These are phyloP conservation scores for Drosophila putrida DNA, from an alignment of 2,888 invertebrate genomes.

Conservation along the genomic window DNA sequence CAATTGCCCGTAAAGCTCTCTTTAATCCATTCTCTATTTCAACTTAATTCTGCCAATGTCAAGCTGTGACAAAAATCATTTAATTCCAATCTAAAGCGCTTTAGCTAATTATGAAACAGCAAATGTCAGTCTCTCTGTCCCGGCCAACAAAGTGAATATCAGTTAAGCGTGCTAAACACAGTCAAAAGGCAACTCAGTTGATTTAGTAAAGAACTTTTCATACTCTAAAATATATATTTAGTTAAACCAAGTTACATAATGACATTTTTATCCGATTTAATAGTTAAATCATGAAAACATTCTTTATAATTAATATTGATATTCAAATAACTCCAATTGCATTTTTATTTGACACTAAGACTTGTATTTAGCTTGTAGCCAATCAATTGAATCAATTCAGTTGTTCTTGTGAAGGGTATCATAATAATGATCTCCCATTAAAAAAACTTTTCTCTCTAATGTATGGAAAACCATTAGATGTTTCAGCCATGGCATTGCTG, in stretches of 20 bases:
- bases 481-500: conserved; percentile 52
- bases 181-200: not conserved
- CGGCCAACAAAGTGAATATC: conserved; percentile 23
- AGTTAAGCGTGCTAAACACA: conserved; percentile 28
- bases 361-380: not conserved
- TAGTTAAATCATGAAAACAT: too few relatives aligned
- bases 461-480: conserved; percentile 73
- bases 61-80: conserved; percentile 60
- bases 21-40: conserved; percentile 45
- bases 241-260: too few relatives aligned
- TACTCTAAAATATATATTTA: too few relatives aligned
- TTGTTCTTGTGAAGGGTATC: conserved; percentile 45
- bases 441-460: conserved; percentile 63
- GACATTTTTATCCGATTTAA: too few relatives aligned
- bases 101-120: conserved; percentile 56
- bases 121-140: conserved; percentile 4
- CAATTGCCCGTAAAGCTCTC: conserved; percentile 46
- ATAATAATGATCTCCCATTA: conserved; percentile 58
- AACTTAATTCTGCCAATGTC: conserved; percentile 43
- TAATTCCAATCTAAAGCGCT: conserved; percentile 57
- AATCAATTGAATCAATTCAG: not conserved
- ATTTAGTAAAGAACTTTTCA: too few relatives aligned
- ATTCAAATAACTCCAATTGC: too few relatives aligned
- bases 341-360: too few relatives aligned
- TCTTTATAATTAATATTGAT: too few relatives aligned